These are phyloP conservation scores for Lepidocolaptes lacrymiger DNA, from an alignment of 2,797 vertebrate genomes.

Conservation along the genomic window DNA sequence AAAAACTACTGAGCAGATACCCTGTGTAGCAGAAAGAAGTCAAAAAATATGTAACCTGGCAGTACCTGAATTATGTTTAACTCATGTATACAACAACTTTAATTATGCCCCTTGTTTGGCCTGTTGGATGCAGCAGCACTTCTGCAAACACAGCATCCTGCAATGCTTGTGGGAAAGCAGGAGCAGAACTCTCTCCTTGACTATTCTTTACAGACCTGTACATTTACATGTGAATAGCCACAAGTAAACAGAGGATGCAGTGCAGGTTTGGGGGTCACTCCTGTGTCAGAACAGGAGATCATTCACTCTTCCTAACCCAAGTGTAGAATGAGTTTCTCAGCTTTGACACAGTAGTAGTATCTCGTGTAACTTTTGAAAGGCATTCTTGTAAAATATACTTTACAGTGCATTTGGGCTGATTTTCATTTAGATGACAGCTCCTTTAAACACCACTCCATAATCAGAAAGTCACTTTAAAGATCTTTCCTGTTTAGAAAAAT, in stretches of 20 bases:
- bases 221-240: background rate
- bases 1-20: background rate
- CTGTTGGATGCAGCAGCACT: background rate
- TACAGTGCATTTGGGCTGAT: background rate
- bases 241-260: background rate
- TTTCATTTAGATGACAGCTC: background rate
- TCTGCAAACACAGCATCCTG: background rate
- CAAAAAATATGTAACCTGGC: background rate
- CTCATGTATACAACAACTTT: background rate
- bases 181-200: background rate
- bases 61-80: background rate
- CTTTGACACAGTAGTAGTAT: background rate
- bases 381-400: background rate
- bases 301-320: background rate
- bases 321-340: background rate
- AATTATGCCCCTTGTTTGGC: background rate
- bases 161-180: background rate
- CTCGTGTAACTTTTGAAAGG: background rate
- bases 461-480: background rate
- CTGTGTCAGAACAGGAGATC: accelerated
- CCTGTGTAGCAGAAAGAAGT: background rate
- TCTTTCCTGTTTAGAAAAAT: background rate
- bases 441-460: background rate
- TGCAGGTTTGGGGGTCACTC: background rate
- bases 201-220: background rate